These are phyloP conservation scores for Erebia epiphron DNA, from an alignment of 2,888 invertebrate species.

Conservation along the genomic window DNA sequence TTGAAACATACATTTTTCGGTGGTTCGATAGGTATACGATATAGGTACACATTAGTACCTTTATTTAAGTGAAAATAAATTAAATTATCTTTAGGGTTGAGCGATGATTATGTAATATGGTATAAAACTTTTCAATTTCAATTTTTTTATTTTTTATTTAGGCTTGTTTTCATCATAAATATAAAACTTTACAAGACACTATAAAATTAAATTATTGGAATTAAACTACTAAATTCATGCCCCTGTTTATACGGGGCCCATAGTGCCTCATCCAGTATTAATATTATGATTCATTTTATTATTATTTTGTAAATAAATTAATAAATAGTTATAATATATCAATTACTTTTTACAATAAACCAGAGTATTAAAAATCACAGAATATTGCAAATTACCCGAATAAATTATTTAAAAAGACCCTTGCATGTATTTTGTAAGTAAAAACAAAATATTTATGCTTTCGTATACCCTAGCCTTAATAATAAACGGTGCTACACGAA, in stretches of 20 bases:
- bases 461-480: constrained; percentile 27
- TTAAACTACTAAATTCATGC: too few relatives aligned
- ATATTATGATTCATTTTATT: neutral
- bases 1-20: too few relatives aligned
- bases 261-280: neutral
- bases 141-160: neutral
- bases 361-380: constrained; percentile 2
- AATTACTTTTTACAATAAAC: neutral
- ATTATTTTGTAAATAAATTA: neutral
- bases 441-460: neutral
- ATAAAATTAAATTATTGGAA: too few relatives aligned
- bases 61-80: too few relatives aligned
- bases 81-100: too few relatives aligned
- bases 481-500: constrained; percentile 27
- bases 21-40: too few relatives aligned
- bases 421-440: neutral
- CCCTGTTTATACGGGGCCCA: too few relatives aligned
- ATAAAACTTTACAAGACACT: too few relatives aligned
- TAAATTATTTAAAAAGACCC: neutral
- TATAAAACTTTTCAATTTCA: neutral
- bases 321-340: neutral
- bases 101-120: neutral
- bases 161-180: too few relatives aligned
- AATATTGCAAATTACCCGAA: neutral
- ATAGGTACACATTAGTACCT: too few relatives aligned